These are phyloP conservation scores for Listronotus bonariensis DNA, from an alignment of 1,140 invertebrate genomes.

Conservation along the genomic window DNA sequence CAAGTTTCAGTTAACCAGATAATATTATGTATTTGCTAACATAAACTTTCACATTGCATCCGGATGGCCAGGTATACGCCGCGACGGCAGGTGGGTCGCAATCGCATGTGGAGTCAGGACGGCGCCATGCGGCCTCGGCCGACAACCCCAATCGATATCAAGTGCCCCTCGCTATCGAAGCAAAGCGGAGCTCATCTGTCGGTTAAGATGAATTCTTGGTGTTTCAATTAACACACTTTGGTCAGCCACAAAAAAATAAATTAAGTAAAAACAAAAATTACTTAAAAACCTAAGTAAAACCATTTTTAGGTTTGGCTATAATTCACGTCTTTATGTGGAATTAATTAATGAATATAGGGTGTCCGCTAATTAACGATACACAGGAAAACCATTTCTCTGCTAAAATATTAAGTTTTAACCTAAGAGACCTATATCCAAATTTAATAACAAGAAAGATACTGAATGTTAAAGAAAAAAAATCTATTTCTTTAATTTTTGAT, in stretches of 20 bases:
- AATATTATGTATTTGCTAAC: background rate
- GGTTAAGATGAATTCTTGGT: conserved; percentile 10
- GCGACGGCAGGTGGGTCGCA: conserved; percentile 22
- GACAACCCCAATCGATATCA: conserved; percentile 49
- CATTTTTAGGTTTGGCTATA: too few species aligned
- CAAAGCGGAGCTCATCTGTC: conserved; percentile 10
- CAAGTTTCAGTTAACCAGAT: background rate
- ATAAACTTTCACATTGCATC: conserved; percentile 11
- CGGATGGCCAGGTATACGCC: conserved; percentile 32
- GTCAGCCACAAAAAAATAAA: background rate
- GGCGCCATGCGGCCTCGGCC: conserved; percentile 41
- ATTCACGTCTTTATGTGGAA: too few species aligned
- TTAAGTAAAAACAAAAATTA: background rate
- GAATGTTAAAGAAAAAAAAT: too few species aligned
- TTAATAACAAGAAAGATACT: too few species aligned
- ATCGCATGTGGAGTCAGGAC: conserved; percentile 53
- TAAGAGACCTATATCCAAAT: too few species aligned
- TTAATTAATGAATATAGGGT: too few species aligned
- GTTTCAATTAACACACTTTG: background rate
- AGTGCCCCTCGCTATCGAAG: conserved; percentile 41
- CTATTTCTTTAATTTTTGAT: too few species aligned
- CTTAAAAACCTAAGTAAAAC: background rate
- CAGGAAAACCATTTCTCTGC: too few species aligned
- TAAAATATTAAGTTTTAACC: too few species aligned
- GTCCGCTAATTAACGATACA: too few species aligned